phyloP scores from a whole-genome alignment of 2,797 vertebrate genomes.

The Amphiprion clarkii region DNA sequence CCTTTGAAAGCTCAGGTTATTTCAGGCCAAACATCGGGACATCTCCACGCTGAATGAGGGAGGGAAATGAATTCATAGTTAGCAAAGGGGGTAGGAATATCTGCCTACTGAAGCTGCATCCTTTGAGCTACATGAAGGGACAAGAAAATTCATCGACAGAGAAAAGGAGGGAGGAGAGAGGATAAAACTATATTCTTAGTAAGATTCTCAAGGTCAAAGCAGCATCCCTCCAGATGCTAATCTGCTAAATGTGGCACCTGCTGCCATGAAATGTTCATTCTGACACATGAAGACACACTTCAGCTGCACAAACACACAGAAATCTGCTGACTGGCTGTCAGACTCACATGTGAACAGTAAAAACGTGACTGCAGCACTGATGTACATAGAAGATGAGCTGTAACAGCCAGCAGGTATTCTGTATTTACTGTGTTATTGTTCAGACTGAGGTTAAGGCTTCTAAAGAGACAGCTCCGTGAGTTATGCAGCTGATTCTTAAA shows the following conservation, averaged over 20 bases:
- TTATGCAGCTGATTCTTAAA: not conserved
- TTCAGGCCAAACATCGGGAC: slow-evolving; percentile 44
- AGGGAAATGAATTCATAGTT: slow-evolving; percentile 36
- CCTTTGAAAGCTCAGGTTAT: slow-evolving; percentile 44
- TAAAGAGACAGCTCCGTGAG: not conserved
- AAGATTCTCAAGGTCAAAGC: slow-evolving; percentile 63
- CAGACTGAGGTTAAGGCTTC: not conserved
- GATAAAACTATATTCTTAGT: slow-evolving; percentile 23
- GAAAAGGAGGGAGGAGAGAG: not conserved
- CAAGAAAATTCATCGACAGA: not conserved
- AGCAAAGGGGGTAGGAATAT: not conserved
- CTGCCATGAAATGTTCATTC: slow-evolving; percentile 43
- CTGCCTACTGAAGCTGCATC: not conserved
- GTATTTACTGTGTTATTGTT: not conserved
- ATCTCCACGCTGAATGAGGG: slow-evolving; percentile 16
- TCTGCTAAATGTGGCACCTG: slow-evolving; percentile 42
- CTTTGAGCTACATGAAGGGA: slow-evolving; percentile 1
- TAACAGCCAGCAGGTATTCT: not conserved
- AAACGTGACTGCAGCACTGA: slow-evolving; percentile 11
- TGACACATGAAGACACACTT: slow-evolving; percentile 14
- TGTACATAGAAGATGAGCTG: too few species aligned
- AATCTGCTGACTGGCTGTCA: slow-evolving; percentile 54
- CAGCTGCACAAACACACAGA: slow-evolving; percentile 40
- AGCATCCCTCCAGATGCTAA: slow-evolving; percentile 50
- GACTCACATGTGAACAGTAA: slow-evolving; percentile 30